These are phyloP conservation scores for Pteria penguin DNA, from an alignment of 2,888 invertebrate species.

Conservation along the genomic window DNA sequence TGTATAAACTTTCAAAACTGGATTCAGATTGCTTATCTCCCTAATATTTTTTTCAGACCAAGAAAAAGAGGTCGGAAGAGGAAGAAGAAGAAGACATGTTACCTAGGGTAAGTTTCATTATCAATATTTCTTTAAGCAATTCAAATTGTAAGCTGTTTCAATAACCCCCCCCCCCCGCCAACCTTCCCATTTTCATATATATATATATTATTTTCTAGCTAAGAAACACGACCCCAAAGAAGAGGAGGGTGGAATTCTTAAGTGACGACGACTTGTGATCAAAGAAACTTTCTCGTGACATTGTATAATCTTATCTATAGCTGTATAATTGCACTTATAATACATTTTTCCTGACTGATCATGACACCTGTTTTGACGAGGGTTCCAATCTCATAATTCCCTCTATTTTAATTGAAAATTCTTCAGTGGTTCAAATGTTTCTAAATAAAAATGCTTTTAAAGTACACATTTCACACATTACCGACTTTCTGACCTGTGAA, in stretches of 20 bases:
- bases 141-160: neutral
- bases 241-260: neutral
- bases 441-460: neutral
- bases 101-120: neutral
- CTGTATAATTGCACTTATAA: neutral
- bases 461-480: neutral
- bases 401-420: neutral
- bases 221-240: neutral
- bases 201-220: neutral
- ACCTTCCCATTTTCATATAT: neutral
- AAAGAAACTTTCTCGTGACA: neutral
- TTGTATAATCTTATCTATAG: neutral
- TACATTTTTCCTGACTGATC: neutral
- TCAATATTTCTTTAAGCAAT: neutral
- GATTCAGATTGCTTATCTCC: too few relatives aligned
- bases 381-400: neutral
- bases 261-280: neutral
- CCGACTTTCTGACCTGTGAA: neutral
- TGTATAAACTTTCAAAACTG: too few relatives aligned
- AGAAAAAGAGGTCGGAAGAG: neutral
- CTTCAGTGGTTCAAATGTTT: neutral
- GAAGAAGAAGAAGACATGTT: neutral
- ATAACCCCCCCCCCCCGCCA: neutral
- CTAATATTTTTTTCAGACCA: neutral
- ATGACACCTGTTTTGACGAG: neutral